These are phyloP conservation scores for Drosophila athabasca DNA, from an alignment of 1,140 invertebrate genomes.

Conservation along the genomic window DNA sequence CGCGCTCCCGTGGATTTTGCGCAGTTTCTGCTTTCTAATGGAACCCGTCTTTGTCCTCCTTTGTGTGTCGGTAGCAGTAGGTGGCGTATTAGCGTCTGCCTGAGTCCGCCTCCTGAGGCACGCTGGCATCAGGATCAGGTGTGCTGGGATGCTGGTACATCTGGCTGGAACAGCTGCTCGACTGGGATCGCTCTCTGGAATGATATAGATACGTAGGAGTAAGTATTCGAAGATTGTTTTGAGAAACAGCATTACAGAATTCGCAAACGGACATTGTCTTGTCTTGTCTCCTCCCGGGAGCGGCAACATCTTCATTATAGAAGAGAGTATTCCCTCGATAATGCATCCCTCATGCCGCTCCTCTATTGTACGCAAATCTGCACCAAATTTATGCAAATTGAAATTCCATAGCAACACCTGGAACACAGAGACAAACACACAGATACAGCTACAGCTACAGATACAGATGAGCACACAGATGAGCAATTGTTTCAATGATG, in stretches of 20 bases:
- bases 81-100: slow-evolving; percentile 46
- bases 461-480: neutral
- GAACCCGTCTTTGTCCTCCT: slow-evolving; percentile 12
- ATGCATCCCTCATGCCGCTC: slow-evolving; percentile 15
- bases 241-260: neutral
- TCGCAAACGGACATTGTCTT: neutral
- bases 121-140: slow-evolving; percentile 37
- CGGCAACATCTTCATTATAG: slow-evolving; percentile 46
- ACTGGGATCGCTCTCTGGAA: too few relatives aligned
- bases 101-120: slow-evolving; percentile 42
- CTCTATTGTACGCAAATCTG: slow-evolving; percentile 76
- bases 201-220: too few relatives aligned
- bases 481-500: slow-evolving; percentile 60
- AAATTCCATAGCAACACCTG: slow-evolving; percentile 76
- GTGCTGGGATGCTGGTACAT: slow-evolving; percentile 6
- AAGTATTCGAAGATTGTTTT: too few relatives aligned
- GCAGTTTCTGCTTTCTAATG: slow-evolving; percentile 45
- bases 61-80: slow-evolving; percentile 51
- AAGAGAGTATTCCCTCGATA: slow-evolving; percentile 12
- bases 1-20: slow-evolving; percentile 39
- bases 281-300: neutral
- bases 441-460: too few relatives aligned
- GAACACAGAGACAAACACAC: slow-evolving; percentile 14
- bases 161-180: too few relatives aligned
- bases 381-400: slow-evolving; percentile 79